Percentiles rank a stretch among this genome's conserved stretches.
These are phyloP conservation scores for Sebastes hopkinsi DNA, from an alignment of 2,797 vertebrate genomes.

Conservation along the genomic window DNA sequence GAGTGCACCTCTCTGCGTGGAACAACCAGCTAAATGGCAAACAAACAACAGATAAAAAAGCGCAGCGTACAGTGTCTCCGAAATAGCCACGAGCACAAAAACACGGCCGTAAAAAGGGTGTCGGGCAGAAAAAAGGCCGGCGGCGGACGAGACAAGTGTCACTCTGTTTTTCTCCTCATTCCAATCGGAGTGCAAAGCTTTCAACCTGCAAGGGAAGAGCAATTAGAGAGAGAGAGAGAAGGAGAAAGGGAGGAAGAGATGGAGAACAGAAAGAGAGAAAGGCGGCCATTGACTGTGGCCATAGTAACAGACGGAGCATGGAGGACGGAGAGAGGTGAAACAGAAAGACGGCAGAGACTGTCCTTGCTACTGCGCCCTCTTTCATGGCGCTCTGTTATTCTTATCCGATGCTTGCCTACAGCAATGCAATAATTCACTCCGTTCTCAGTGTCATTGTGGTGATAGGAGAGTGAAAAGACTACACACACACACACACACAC, in stretches of 20 bases:
- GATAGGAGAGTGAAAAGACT: neutral
- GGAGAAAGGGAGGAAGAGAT: neutral
- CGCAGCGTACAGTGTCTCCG: neutral
- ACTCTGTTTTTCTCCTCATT: conserved; percentile 39
- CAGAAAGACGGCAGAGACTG: conserved; percentile 11
- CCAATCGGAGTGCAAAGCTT: conserved; percentile 30
- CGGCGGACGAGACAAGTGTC: conserved; percentile 20
- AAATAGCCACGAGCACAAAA: conserved; percentile 41
- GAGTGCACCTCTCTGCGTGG: conserved; percentile 7
- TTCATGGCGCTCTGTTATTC: conserved; percentile 45
- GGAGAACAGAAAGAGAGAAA: neutral
- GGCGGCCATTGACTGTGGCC: conserved; percentile 19
- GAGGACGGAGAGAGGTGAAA: conserved; percentile 44
- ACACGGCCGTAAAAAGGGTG: conserved; percentile 22
- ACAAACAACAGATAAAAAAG: conserved; percentile 23
- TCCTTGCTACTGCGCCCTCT: conserved; percentile 49
- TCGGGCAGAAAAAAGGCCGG: conserved; percentile 16
- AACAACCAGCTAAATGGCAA: conserved; percentile 28
- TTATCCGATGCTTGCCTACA: conserved; percentile 49
- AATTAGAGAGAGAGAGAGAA: conserved; percentile 11
- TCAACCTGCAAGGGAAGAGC: conserved; percentile 20
- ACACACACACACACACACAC: conserved; percentile 12
- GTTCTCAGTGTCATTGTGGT: conserved; percentile 49
- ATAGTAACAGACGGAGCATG: conserved; percentile 48
- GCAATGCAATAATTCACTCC: conserved; percentile 63